Evolutionary conservation across 1,140 invertebrate species (phyloP), one percentile per base, ranked within the genome.

Genomic region (Pogonomyrmex californicus): DNA sequence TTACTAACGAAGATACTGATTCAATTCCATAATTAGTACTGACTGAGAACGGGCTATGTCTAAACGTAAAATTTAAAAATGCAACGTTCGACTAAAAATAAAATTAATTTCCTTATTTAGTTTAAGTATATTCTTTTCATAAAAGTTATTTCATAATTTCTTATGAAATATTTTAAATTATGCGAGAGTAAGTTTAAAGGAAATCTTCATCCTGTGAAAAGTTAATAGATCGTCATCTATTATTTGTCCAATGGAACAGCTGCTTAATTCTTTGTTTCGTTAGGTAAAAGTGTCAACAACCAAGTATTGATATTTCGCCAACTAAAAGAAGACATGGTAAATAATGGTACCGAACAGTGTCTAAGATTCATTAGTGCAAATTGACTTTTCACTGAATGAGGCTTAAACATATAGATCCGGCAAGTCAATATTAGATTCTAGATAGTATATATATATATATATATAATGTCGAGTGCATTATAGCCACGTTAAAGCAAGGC

Each of bases 371-470:
- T 78, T 85, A 78, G 36, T 47, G 23, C 47, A 60, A 65, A 41
- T 62, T 86, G 66, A 65, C 75, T 86, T 86, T 89, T 70, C 79
- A 81, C 75, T 51, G 75, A 66, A 54, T 86, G 60, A 62, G 4
- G 56, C 49, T 65, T 86, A 54, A 76, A 60, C 75, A 33, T 30
- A 62, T 73, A 66, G 78, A 88, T 58, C 60, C 73, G 73, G 33
- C 65, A 78, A 36, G 68, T 89, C 87, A 65, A 86, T 89, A 89
- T 89, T 89, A 79, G 54, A 81, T 78, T 58, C n/a, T 12, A 76
- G 71, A 88, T 30, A 82, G 58, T 23, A 56, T 68, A 81, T 62
- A 77, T 81, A 56, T 68, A 81, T 62, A 77, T 81, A 71, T 58
- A 76, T 12, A 79, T 58, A 88, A 89, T 89, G 66, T 56, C 14